A percentile compares a stretch with the other conserved stretches of the same genome.
Evolutionary conservation across 2,888 invertebrate species (phyloP).

Genomic region (Dryobota labecula): DNA sequence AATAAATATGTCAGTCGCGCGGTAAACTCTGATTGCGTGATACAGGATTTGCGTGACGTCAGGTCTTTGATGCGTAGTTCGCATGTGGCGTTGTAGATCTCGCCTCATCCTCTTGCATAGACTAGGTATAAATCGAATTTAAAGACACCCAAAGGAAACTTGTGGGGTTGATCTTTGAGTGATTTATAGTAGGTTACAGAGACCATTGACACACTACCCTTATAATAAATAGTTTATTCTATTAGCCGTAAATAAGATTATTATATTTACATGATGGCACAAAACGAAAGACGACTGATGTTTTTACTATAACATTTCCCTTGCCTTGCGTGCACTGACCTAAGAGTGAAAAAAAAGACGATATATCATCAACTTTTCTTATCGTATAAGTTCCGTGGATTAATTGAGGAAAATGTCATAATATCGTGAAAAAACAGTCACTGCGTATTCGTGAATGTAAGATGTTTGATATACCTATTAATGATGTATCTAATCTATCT

Average conservation of each 20-base stretch:
- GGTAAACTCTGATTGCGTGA: no score
- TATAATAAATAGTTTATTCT: no score
- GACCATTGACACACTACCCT: no score
- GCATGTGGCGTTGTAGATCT: no score
- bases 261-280: not conserved
- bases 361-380: slow-evolving; percentile 53
- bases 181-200: no score
- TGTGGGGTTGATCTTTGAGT: no score
- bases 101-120: not conserved
- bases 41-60: no score
- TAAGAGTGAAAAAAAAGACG: slow-evolving; percentile 32
- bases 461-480: slow-evolving; percentile 7
- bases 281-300: not conserved
- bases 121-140: not conserved
- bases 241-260: not conserved
- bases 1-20: no score
- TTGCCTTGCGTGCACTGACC: slow-evolving; percentile 35
- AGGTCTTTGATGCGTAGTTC: no score
- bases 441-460: slow-evolving; percentile 11
- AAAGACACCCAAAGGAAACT: not conserved
- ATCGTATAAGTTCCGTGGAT: slow-evolving; percentile 36
- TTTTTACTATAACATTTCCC: slow-evolving; percentile 18
- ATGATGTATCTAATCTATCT: not conserved
- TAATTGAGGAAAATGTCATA: slow-evolving; percentile 62
- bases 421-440: slow-evolving; percentile 9